These are phyloP conservation scores for Semnopithecus entellus DNA, from an alignment of 2,113 vertebrate species.

Conservation along the genomic window DNA sequence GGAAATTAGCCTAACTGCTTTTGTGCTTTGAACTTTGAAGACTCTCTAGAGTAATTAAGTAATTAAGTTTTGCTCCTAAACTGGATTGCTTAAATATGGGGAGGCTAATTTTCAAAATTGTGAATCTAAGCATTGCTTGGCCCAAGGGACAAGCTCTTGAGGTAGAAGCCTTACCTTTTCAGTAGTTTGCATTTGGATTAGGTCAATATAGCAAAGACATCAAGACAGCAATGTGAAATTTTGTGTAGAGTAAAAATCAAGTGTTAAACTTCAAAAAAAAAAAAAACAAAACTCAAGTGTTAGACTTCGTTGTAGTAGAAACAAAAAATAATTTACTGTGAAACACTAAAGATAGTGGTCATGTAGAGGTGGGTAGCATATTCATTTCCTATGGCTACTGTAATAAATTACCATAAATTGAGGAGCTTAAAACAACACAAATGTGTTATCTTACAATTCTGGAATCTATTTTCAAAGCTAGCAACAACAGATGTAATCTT, in stretches of 20 bases:
- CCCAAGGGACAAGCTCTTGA: neutral
- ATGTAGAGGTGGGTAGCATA: neutral
- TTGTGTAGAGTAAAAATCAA: neutral
- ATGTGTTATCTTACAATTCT: neutral
- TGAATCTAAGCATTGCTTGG: neutral
- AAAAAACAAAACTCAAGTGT: neutral
- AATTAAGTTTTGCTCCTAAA: conserved; percentile 60
- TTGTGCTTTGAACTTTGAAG: conserved; percentile 3
- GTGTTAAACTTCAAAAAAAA: neutral
- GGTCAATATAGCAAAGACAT: neutral
- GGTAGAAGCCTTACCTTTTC: neutral
- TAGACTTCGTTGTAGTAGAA: neutral
- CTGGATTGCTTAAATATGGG: conserved; percentile 60
- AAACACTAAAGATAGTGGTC: neutral
- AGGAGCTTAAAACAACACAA: neutral
- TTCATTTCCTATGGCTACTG: neutral
- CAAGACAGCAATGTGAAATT: neutral
- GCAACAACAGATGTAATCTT: fast-evolving
- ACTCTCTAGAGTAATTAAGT: conserved; percentile 55
- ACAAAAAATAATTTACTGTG: neutral
- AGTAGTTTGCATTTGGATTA: neutral
- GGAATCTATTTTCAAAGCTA: neutral
- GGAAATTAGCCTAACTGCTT: conserved; percentile 52
- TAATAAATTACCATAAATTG: neutral
- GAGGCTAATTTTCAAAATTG: conserved; percentile 54